Evolutionary conservation across 30 jellyfish, hydroid and myxozoan genomes (phyloP).

Genomic region (Chironex yamaguchii): DNA sequence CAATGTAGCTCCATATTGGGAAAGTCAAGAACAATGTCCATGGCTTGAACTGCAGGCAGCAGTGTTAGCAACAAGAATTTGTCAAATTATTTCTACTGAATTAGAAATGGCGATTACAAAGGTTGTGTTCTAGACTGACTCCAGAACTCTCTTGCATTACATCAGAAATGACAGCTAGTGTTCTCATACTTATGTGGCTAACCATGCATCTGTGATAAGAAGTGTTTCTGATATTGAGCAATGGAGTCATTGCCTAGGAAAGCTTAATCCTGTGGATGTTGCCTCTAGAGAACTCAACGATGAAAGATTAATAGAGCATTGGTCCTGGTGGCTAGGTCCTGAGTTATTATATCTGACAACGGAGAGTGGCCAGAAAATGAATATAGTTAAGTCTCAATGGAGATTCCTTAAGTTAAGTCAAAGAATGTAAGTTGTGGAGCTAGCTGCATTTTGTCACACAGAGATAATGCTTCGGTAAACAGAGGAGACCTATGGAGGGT

Average conservation of each 20-base stretch:
- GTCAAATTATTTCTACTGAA: neutral
- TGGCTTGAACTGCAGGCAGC: neutral
- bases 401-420: neutral
- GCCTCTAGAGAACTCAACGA: neutral
- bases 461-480: neutral
- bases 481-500: neutral
- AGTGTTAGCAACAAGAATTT: slow-evolving; percentile 21
- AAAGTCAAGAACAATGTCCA: neutral
- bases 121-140: neutral
- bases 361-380: neutral
- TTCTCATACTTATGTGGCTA: neutral
- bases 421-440: neutral
- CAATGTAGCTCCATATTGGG: neutral
- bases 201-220: neutral
- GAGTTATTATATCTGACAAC: neutral
- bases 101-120: neutral
- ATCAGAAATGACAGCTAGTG: neutral
- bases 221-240: neutral
- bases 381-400: neutral
- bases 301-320: neutral
- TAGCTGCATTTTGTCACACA: neutral
- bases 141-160: neutral
- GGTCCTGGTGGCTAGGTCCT: neutral
- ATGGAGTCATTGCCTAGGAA: neutral
- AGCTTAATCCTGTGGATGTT: neutral